Conservation (phyloP, 2,888 invertebrate species). For the Minunthozetes semirufus region DNA sequence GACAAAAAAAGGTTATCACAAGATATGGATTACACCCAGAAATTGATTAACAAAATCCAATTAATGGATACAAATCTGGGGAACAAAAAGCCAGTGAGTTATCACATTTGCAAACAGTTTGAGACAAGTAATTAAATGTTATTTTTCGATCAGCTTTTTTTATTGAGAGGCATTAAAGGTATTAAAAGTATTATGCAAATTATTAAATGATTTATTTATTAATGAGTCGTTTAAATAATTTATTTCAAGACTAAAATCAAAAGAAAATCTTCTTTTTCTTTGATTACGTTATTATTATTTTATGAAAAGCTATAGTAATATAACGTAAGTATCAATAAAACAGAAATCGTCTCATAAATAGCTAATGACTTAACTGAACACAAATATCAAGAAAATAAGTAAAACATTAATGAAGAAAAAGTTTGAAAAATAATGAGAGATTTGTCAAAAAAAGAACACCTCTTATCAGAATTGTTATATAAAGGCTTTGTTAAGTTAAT, state of each 20-base stretch:
- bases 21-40: no score
- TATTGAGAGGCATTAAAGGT: no score
- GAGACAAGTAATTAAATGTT: neutral
- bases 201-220: conserved; percentile 15
- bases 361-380: conserved; percentile 12
- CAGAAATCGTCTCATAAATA: conserved; percentile 2
- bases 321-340: neutral
- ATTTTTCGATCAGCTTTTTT: neutral
- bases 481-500: neutral
- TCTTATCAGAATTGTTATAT: neutral
- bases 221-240: conserved; percentile 8
- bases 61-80: neutral
- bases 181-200: neutral
- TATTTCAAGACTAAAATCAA: neutral
- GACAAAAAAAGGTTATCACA: no score
- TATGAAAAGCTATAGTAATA: neutral
- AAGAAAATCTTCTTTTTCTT: neutral
- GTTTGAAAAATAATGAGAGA: conserved; percentile 6
- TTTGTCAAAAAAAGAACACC: conserved; percentile 20
- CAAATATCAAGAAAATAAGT: neutral
- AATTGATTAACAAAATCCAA: no score
- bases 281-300: neutral
- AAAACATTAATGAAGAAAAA: neutral
- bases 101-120: neutral
- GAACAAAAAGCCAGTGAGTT: neutral